Base-by-base conservation (phyloP, 1,140 invertebrate genomes). In the Idris sp. region DNA sequence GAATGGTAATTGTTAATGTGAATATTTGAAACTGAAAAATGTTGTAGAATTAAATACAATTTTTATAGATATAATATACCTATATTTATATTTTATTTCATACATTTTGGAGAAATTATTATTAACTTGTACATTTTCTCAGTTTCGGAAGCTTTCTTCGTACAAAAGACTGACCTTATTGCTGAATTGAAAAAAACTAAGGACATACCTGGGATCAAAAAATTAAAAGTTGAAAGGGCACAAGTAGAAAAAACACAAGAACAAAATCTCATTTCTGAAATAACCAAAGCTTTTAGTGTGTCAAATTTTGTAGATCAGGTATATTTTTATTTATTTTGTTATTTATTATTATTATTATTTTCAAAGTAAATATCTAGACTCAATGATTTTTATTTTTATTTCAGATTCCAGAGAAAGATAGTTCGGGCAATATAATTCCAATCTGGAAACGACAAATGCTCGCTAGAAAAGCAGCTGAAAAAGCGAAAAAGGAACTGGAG, bases 391-490 rank as follows among this genome's bases (percentile, higher is more conserved):
- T n/a, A n/a, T n/a, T n/a, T n/a, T n/a, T 10, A 9, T 25, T 28
- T 22, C 7, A 97, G 94, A 93, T 98, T 69, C 96, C 96, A 1
- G 94, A 96, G 77, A 92, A 92, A 48, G 96, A 98, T 81, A 91
- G 92, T 28, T 91, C 93, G n/a, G 96, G 96, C 8, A 95, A 95
- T 76, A 86, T 92, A 11, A 97, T 98, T 80, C 96, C 96, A 7
- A 92, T 92, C 11, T 98, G 97, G 96, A 97, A 97, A 84, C 87
- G 96, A 14, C 96, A 98, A 86, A 97, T 98, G 94, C 80, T 98
- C 81, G 96, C 96, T 0, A 93, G 95, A 77, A 96, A 97, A 83
- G 94, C 95, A 0, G 96, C 96, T 0, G 96, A 98, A 83, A 92
- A 94, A 65, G 96, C 96, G 1, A 92, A 94, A 59, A 95, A 94